Evolutionary conservation across 2,113 vertebrate genomes (phyloP), one percentile per base, ranked within the genome.

Genomic region (Podocnemis expansa): DNA sequence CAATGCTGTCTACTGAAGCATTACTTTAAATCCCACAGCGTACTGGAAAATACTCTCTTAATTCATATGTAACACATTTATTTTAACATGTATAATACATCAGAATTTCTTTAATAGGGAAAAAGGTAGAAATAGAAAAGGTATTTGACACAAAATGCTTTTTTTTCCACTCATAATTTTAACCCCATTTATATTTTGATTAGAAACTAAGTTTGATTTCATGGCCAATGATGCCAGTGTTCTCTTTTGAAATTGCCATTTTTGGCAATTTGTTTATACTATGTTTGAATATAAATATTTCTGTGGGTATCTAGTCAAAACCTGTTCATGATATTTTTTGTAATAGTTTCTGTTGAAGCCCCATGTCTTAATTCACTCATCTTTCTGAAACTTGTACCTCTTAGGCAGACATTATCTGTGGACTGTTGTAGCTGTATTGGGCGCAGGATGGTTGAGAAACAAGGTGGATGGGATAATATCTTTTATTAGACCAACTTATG

Each of bases 51-150:
- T 63, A 31, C 10, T 43, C 22, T 90, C 82, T 29, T 16, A 29
- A 87, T 27, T 47, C 4, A 9, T 43, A 84, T 76, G 81, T 92
- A 49, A 8, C 84, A n/a, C 89, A 85, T 17, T 16, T 60, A 58
- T 93, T 93, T 89, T 89, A 91, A 87, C 45, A 43, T 78, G 6
- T 11, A 63, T 91, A 82, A 87, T 84, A 55, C 84, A 70, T 70
- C n/a, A 21, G n/a, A 91, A 60, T 0, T 41, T 80, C 19, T 81
- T 89, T 84, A 88, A 52, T 12, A 19, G 84, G 9, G 47, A 47
- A 88, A 89, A 80, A 88, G 76, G 11, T 70, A 43, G 2, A 78
- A 94, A 14, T 82, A 19, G 11, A 24, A 47, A 76, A 84, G 63
- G 38, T 78, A 12, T 3, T 55, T 63, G 14, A 45, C 38, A 78